Conservation (phyloP, 2,888 invertebrate genomes). For the Hyppa rectilinea region DNA sequence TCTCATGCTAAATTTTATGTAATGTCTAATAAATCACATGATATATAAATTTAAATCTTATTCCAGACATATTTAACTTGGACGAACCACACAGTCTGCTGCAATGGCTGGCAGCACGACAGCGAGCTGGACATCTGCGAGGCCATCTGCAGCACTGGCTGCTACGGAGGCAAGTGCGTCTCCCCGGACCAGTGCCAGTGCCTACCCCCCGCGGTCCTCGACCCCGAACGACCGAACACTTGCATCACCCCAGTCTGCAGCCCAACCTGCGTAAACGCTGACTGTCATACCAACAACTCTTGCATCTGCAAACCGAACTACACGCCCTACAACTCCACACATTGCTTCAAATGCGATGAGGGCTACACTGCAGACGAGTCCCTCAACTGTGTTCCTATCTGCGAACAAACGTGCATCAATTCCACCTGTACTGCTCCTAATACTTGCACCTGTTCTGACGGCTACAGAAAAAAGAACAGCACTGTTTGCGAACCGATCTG, state of each 20-base stretch:
- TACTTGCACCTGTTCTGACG: conserved; percentile 73
- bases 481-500: conserved; percentile 78
- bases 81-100: conserved; percentile 79
- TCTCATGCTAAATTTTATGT: not conserved
- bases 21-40: not conserved
- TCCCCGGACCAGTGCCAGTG: conserved; percentile 82
- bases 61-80: conserved; percentile 77
- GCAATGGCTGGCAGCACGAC: conserved; percentile 84
- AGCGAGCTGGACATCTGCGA: conserved; percentile 79
- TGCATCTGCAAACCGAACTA: conserved; percentile 78
- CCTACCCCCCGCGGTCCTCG: conserved; percentile 75
- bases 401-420: conserved; percentile 65
- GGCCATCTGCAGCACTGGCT: conserved; percentile 88
- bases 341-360: conserved; percentile 75
- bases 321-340: conserved; percentile 75
- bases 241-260: conserved; percentile 79
- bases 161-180: conserved; percentile 84
- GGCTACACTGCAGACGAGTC: conserved; percentile 69
- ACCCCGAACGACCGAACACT: conserved; percentile 75
- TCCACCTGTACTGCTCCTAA: conserved; percentile 74
- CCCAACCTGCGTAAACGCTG: conserved; percentile 78
- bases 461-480: conserved; percentile 67
- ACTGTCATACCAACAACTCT: conserved; percentile 77
- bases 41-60: not conserved
- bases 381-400: conserved; percentile 69